Base-by-base conservation (phyloP, 2,113 vertebrate genomes). In the Harpagus bidentatus region DNA sequence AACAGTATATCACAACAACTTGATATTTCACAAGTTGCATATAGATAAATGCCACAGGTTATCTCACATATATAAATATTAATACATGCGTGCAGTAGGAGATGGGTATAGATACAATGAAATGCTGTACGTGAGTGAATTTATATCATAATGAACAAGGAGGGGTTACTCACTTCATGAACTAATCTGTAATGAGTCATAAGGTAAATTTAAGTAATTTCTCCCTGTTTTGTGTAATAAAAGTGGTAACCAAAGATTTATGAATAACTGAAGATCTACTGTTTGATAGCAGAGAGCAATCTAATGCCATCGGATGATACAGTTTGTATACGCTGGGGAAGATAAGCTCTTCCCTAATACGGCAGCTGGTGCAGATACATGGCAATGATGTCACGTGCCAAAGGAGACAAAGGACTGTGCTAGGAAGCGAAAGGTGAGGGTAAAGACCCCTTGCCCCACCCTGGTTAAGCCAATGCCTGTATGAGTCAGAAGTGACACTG, bases 171-270 rank as follows among this genome's bases (percentile, higher is more conserved):
- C 86, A 45, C 53, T 82, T 82, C 76, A 74, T 78, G 72, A 93
- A 88, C 72, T 67, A 18, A 86, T 72, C 76, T 81, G 48, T 52
- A 34, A 42, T 95, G 93, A 95, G 69, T 97, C 95, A 96, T 65
- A n/a, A 62, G 70, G 84, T 52, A 79, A 88, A 95, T 55, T 67
- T 17, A 52, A 95, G 88, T 38, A 61, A 83, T 76, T 92, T 70
- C 77, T 96, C 40, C 28, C 19, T 48, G 77, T 69, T 92, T 63
- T 16, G 17, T 86, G 92, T 52, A 96, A 76, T 93, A 11, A 42
- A 94, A 90, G 72, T 10, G 55, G 67, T 84, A 67, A 59, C 4
- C 43, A 13, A 80, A 88, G 90, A 74, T 91, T 92, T 90, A 69
- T 93, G 86, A 86, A 72, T 90, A 91, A 72, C 85, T 36, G 85